These are phyloP conservation scores for Isotomurus palustris DNA, from an alignment of 2,888 invertebrate species.

Conservation along the genomic window DNA sequence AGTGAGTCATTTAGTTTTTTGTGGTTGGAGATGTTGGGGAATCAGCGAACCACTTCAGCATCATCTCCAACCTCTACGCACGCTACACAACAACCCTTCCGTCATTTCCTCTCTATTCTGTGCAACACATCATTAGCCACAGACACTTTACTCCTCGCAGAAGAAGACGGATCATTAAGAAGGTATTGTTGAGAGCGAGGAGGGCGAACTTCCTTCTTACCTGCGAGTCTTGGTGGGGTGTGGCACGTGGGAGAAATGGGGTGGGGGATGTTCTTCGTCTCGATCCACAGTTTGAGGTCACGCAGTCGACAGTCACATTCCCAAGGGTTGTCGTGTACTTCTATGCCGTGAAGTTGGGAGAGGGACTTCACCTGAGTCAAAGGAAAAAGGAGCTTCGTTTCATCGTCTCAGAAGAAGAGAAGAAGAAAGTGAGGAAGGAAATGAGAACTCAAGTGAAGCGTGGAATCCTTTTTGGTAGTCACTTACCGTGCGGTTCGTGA, in stretches of 20 bases:
- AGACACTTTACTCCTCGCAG: too few relatives aligned
- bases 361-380: constrained; percentile 44
- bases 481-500: constrained; percentile 46
- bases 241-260: constrained; percentile 73
- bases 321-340: constrained; percentile 84
- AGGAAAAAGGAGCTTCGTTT: not conserved
- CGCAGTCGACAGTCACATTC: constrained; percentile 79
- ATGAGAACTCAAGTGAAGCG: too few relatives aligned
- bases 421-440: not conserved
- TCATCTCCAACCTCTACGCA: too few relatives aligned
- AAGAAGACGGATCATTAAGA: too few relatives aligned
- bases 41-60: too few relatives aligned
- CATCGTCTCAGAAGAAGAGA: not conserved
- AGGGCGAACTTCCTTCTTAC: constrained; percentile 21
- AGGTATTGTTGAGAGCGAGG: too few relatives aligned
- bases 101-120: too few relatives aligned
- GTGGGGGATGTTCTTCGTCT: constrained; percentile 61
- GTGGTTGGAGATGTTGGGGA: too few relatives aligned
- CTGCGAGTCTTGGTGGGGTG: constrained; percentile 47
- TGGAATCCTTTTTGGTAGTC: constrained; percentile 6
- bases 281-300: constrained; percentile 75
- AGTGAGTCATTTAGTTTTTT: too few relatives aligned
- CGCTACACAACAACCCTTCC: too few relatives aligned
- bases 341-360: constrained; percentile 64
- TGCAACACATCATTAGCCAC: too few relatives aligned